These are phyloP conservation scores for Sinocyclocheilus maitianheensis DNA, from an alignment of 2,113 vertebrate genomes.

Conservation along the genomic window DNA sequence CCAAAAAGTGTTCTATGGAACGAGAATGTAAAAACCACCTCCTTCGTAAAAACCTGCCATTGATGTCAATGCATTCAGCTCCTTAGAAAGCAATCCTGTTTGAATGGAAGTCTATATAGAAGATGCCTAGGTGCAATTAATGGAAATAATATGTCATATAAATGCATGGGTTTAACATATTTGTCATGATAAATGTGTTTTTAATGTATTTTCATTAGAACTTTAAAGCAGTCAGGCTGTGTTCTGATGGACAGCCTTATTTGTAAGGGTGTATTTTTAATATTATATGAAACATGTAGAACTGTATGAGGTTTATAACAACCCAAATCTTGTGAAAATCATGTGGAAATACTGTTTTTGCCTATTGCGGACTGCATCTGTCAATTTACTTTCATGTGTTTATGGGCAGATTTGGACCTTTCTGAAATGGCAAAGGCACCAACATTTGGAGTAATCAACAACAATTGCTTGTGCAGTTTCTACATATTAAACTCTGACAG, in stretches of 20 bases:
- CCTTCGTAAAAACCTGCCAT: background rate
- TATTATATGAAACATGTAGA: background rate
- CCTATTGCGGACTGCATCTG: background rate
- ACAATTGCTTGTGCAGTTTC: background rate
- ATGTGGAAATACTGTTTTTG: background rate
- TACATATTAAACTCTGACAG: background rate
- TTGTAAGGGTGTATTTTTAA: background rate
- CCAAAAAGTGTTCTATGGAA: background rate
- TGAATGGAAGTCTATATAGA: background rate
- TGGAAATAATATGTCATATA: background rate
- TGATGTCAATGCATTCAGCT: background rate
- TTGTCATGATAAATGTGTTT: background rate
- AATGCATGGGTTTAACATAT: background rate
- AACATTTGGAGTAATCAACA: background rate
- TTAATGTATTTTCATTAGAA: background rate
- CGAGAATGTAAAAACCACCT: background rate
- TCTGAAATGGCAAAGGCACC: background rate
- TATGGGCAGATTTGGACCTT: background rate
- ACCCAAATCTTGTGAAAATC: background rate
- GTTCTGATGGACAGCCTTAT: background rate
- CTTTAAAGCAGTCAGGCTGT: background rate
- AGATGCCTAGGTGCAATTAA: background rate
- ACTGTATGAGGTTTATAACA: background rate
- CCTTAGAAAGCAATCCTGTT: background rate
- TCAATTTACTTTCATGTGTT: background rate